Percentiles rank a stretch among this genome's conserved stretches.
Evolutionary conservation across 2,797 vertebrate genomes (phyloP).

Genomic region (Cossypha caffra): DNA sequence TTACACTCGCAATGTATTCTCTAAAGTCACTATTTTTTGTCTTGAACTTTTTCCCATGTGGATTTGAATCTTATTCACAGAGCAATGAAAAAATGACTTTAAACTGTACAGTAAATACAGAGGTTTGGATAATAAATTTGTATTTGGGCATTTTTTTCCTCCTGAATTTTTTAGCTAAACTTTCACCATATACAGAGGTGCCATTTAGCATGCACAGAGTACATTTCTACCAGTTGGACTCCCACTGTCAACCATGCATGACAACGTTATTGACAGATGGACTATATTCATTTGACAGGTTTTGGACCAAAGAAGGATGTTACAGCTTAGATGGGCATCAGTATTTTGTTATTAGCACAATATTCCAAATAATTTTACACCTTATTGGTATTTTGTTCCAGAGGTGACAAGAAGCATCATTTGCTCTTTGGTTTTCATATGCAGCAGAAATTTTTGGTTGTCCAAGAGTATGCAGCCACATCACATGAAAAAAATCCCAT

Average conservation of each 20-base stretch:
- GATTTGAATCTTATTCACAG: not conserved
- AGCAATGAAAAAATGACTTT: not conserved
- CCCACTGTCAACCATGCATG: not conserved
- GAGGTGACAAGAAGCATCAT: not conserved
- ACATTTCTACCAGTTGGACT: not conserved
- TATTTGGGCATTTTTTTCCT: not conserved
- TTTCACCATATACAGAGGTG: not conserved
- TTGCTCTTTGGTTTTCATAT: not conserved
- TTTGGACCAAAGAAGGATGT: not conserved
- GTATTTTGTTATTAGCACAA: not conserved
- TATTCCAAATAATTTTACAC: not conserved
- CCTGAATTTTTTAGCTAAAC: not conserved
- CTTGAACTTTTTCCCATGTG: not conserved
- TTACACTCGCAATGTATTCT: not conserved
- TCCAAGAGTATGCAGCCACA: not conserved
- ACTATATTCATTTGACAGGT: conserved; percentile 22
- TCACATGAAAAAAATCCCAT: not conserved
- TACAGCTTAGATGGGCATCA: not conserved
- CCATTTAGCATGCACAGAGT: not conserved
- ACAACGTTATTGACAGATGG: not conserved
- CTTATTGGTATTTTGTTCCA: not conserved
- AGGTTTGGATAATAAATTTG: not conserved
- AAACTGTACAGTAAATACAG: not conserved
- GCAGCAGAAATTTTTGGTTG: not conserved
- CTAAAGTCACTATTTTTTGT: not conserved